Evolutionary conservation across 1,140 invertebrate species (phyloP).

Genomic region (Orchesella cincta): DNA sequence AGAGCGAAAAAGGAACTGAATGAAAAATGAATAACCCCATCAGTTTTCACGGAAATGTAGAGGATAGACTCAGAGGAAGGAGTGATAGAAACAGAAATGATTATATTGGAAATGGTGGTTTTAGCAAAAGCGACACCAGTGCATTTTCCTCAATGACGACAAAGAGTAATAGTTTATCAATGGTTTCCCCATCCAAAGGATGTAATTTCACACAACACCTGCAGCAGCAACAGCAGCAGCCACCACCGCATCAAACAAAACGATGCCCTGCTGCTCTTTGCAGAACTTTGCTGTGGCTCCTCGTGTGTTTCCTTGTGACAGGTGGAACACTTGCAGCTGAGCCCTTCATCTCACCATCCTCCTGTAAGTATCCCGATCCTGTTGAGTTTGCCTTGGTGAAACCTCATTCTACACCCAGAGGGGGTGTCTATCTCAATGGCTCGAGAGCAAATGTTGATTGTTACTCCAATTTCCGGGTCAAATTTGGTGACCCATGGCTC

Average conservation of each 20-base stretch:
- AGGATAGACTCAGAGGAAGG: background rate
- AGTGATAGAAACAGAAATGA: background rate
- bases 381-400: constrained; percentile 20
- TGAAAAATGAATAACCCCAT: constrained; percentile 11
- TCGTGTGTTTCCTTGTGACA: background rate
- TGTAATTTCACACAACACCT: too few species aligned
- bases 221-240: background rate
- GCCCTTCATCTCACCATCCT: background rate
- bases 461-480: constrained; percentile 26
- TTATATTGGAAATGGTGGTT: background rate
- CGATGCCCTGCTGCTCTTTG: background rate
- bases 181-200: too few species aligned
- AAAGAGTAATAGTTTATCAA: too few species aligned
- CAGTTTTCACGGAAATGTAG: background rate
- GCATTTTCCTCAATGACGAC: background rate
- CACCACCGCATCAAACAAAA: background rate
- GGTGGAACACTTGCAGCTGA: constrained; percentile 12
- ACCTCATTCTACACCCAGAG: background rate
- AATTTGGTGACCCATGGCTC: background rate
- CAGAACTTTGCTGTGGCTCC: constrained; percentile 5
- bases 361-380: constrained; percentile 16
- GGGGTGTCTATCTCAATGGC: constrained; percentile 9
- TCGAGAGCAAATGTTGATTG: constrained; percentile 14
- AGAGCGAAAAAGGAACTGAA: background rate
- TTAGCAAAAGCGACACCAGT: background rate